Evolutionary conservation across 2,113 vertebrate species (phyloP), one percentile per base, ranked within the genome.

Genomic region (Sorex araneus): DNA sequence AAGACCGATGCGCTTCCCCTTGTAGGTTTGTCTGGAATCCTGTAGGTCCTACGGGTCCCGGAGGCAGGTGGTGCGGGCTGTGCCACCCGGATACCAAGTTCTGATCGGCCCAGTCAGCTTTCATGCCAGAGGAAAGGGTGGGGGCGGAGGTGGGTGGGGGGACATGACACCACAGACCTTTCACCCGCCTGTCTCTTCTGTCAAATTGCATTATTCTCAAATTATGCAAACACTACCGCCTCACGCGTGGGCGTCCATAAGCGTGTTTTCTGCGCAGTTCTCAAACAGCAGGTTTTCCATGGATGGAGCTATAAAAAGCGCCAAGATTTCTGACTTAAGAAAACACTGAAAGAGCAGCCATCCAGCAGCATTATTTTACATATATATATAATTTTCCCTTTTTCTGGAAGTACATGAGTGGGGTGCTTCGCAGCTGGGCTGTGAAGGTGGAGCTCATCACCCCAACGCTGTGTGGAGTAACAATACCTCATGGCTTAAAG

Each of bases 121-220:
- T 2, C 84, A 73, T 67, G 93, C 91, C 91, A 92, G 60, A 84
- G 86, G 78, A 84, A 60, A 67, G 67, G n/a, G n/a, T n/a, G n/a
- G n/a, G n/a, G n/a, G n/a, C n/a, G n/a, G n/a, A n/a, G n/a, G n/a
- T n/a, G 32, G 16, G 45, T 83, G 82, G 64, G 84, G 67, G 75
- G 67, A 92, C 77, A 71, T n/a, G 73, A 90, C 36, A 94, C 91
- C 89, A 34, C 95, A 93, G 93, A 94, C 94, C 96, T 95, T 95
- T 96, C 93, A 96, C 93, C 93, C 96, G 89, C 96, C 94, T 95
- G 95, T 95, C 95, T 96, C 93, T 92, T 90, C 92, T 88, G 96
- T 97, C 96, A 96, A 94, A 73, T 45, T 87, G 57, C 73, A 8
- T 95, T 96, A 94, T 88, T 94, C 75, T 96, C 94, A 94, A 94